A percentile compares a stretch with the other conserved stretches of the same genome.
Conservation (phyloP, 2,113 vertebrate genomes). For the Mystacornis crossleyi region DNA sequence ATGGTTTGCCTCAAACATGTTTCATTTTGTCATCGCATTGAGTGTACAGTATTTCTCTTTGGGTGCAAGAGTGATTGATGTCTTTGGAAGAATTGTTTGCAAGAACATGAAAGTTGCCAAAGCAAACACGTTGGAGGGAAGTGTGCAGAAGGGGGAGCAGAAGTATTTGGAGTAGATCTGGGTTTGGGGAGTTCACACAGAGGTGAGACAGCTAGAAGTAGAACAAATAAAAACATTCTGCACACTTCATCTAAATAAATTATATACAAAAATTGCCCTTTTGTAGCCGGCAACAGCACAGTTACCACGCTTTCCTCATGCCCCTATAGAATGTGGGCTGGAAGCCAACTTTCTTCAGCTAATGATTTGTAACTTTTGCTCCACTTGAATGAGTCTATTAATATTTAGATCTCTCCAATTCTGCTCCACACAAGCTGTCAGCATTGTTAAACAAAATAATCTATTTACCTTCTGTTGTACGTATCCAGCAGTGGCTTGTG, state of each 20-base stretch:
- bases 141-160: slow-evolving; percentile 82
- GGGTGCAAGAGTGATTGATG: slow-evolving; percentile 95
- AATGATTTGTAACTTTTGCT: slow-evolving; percentile 81
- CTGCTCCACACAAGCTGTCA: slow-evolving; percentile 56
- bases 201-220: slow-evolving; percentile 91
- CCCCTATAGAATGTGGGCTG: slow-evolving; percentile 72
- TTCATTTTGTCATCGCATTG: slow-evolving; percentile 94
- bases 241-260: slow-evolving; percentile 91
- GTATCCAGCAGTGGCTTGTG: background rate
- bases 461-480: slow-evolving; percentile 61
- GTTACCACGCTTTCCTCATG: slow-evolving; percentile 65
- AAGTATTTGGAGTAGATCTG: slow-evolving; percentile 83
- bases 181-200: slow-evolving; percentile 87
- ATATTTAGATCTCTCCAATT: slow-evolving; percentile 71
- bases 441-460: slow-evolving; percentile 57
- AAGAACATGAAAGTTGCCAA: slow-evolving; percentile 90
- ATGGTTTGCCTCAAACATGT: slow-evolving; percentile 92
- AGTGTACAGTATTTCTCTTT: slow-evolving; percentile 82
- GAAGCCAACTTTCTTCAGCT: slow-evolving; percentile 77
- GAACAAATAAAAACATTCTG: slow-evolving; percentile 92
- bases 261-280: slow-evolving; percentile 78
- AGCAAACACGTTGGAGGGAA: slow-evolving; percentile 89
- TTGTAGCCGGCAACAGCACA: slow-evolving; percentile 56
- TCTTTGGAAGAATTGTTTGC: slow-evolving; percentile 89
- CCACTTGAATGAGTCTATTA: slow-evolving; percentile 72